A percentile compares a stretch with the other conserved stretches of the same genome.
Evolutionary conservation across 2,888 invertebrate species (phyloP).

Genomic region (Trissonchulus latispiculum): DNA sequence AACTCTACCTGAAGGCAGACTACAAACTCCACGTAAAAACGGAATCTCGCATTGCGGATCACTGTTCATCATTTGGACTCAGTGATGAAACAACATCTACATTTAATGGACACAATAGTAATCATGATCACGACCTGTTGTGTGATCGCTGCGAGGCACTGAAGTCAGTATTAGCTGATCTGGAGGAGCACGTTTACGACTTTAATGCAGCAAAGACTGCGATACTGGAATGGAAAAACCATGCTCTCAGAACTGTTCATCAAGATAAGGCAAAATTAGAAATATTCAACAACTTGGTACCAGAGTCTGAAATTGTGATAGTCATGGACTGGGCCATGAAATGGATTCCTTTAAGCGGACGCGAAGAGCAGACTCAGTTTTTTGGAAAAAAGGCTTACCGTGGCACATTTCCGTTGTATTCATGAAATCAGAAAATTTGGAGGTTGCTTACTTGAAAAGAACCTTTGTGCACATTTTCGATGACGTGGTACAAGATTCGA

Average conservation of each 20-base stretch:
- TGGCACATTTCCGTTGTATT: background rate
- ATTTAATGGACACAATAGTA: background rate
- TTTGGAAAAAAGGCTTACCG: background rate
- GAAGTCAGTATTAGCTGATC: background rate
- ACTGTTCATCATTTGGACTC: slow-evolving; percentile 1
- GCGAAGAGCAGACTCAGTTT: background rate
- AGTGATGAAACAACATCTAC: background rate
- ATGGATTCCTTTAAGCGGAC: background rate
- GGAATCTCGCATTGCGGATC: background rate
- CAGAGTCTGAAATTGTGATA: background rate
- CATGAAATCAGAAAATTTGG: background rate
- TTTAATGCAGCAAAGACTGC: background rate
- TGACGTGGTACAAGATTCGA: background rate
- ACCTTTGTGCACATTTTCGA: slow-evolving; percentile 4
- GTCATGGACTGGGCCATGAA: slow-evolving; percentile 12
- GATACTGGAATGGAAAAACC: background rate
- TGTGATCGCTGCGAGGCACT: background rate
- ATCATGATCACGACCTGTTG: background rate
- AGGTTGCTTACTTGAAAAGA: background rate
- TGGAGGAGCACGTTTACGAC: background rate
- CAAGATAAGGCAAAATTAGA: slow-evolving; percentile 8
- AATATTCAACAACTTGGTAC: background rate
- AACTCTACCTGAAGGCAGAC: slow-evolving; percentile 6
- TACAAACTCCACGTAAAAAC: slow-evolving; percentile 1
- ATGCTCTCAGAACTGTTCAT: slow-evolving; percentile 1